Evolutionary conservation across 2,113 vertebrate species (phyloP), one percentile per base, ranked within the genome.

Genomic region (Leucoraja erinaceus): DNA sequence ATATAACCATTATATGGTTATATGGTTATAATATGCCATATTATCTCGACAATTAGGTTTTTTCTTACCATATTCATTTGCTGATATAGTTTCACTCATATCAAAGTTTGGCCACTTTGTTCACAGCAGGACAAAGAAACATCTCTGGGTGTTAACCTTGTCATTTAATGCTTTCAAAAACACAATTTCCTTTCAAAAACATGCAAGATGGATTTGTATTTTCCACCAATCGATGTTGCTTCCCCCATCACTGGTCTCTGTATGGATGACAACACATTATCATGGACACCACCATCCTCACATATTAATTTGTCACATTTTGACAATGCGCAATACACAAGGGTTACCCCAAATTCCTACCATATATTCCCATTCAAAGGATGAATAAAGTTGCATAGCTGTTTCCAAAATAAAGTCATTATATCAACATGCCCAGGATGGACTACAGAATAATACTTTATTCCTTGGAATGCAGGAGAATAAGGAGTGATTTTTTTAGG

Each of bases 141-240:
- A 88, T 88, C 63, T 88, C 59, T 88, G 22, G 11, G 81, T 25
- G 25, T 86, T 86, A 61, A 61, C 61, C 81, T 61, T 31, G 12
- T 11, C 56, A 8, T 63, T 14, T n/a, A 88, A 88, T 63, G 61
- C 59, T 63, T 88, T 88, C 28, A 31, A 61, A 31, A 18, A n/a
- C 59, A 22, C 59, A 63, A 88, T 88, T 88, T 88, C 59, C 83
- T 88, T 88, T 88, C 5, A 61, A 88, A 88, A 88, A 88, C 83
- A 88, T 88, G n/a, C 56, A 66, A 63, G 83, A 63, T 63, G 83
- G 63, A 66, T 14, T 31, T 28, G 7, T 88, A 22, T 31, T 66
- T 88, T 88, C 59, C 59, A n/a, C 11, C 28, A 63, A 88, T 66
- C 59, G 63, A 31, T 63, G 28, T 63, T 88, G 59, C 83, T 88